Conservation (phyloP, 1,140 invertebrate genomes). For the Laupala kohalensis region DNA sequence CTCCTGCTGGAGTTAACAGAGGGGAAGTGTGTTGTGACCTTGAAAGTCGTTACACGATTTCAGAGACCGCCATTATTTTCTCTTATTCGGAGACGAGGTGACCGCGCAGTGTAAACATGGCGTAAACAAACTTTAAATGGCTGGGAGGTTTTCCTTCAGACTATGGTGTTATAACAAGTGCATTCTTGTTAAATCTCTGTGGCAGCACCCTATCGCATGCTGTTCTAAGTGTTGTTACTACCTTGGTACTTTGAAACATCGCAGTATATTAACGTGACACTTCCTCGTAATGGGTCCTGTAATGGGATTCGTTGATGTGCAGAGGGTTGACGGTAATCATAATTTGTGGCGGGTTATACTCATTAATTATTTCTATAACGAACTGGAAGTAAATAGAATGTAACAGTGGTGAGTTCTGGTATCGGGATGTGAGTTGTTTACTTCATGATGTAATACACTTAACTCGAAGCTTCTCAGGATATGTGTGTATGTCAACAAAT, state of each 20-base stretch:
- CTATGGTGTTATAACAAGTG: conserved; percentile 4
- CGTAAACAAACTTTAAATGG: not conserved
- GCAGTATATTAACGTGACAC: too few relatives aligned
- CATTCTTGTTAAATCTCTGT: not conserved
- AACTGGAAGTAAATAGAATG: too few relatives aligned
- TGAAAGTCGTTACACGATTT: not conserved
- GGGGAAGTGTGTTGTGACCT: not conserved
- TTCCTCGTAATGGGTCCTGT: too few relatives aligned
- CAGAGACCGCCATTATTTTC: not conserved
- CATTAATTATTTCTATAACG: too few relatives aligned
- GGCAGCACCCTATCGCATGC: conserved; percentile 4
- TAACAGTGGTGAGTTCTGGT: not conserved
- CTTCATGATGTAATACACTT: not conserved
- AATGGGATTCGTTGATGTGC: too few relatives aligned
- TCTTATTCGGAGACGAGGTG: not conserved
- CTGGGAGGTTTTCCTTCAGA: not conserved
- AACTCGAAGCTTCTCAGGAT: too few relatives aligned
- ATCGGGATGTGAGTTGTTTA: not conserved
- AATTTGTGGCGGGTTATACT: too few relatives aligned
- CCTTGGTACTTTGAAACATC: too few relatives aligned
- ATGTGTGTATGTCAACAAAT: not conserved
- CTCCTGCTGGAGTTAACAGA: too few relatives aligned
- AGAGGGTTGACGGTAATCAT: too few relatives aligned
- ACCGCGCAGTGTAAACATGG: not conserved
- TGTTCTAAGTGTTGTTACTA: too few relatives aligned